Base-by-base conservation (phyloP, 1,140 invertebrate genomes). In the Hetaerina americana region DNA sequence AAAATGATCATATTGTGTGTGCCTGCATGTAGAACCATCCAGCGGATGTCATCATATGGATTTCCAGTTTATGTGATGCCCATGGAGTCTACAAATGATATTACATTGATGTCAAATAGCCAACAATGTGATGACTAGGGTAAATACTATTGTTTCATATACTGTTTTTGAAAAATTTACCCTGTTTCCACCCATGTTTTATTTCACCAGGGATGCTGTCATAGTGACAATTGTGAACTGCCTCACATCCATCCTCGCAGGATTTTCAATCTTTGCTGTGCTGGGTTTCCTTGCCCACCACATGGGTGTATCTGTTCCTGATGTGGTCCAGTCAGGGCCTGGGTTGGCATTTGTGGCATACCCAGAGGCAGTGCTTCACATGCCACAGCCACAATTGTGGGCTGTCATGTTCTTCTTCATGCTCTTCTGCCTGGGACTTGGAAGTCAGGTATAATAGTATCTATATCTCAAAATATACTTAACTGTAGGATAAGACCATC, bases 381-480 rank as follows among this genome's bases (percentile, higher is more conserved):
- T 94, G 84, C 91, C 92, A 0, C 77, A 87, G 26, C 85, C 91
- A 0, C 89, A 89, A 71, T 77, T 93, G 3, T 95, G 92, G 92
- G 86, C 90, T 0, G 82, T 90, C 6, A 78, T 93, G 0, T 95
- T 95, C 82, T 95, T 95, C 83, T 84, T 93, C 72, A 92, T 92
- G 90, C 82, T 92, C 27, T 87, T 92, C 74, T 86, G 90, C 18
- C 82, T 93, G 0, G 91, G 91, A 0, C 78, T 92, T 3, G 89
- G 91, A 67, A 87, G 86, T 71, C 88, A 93, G 83, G 40, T 57
- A 5, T 5, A 12, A n/a, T n/a, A n/a, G n/a, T n/a, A n/a, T n/a
- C n/a, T n/a, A n/a, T n/a, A n/a, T n/a, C n/a, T n/a, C n/a, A n/a
- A n/a, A n/a, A n/a, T n/a, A n/a, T n/a, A n/a, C n/a, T n/a, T n/a